Evolutionary conservation across 2,113 vertebrate species (phyloP).

Genomic region (Montifringilla adamsi): DNA sequence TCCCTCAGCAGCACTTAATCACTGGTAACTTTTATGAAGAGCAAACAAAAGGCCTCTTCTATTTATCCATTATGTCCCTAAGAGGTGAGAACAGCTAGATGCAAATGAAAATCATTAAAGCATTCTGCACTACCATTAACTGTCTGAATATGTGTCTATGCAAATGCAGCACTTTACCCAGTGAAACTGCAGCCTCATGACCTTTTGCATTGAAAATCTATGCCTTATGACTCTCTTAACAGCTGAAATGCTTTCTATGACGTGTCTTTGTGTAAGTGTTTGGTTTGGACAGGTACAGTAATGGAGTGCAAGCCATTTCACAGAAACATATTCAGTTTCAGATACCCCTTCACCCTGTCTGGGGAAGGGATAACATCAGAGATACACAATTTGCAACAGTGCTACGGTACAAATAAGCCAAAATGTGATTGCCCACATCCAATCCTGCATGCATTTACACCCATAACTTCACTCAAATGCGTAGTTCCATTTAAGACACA

Average conservation of each 20-base stretch:
- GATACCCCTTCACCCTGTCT: not conserved
- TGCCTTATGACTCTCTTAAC: constrained; percentile 16
- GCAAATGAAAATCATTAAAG: constrained; percentile 66
- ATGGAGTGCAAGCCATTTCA: not conserved
- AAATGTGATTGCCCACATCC: not conserved
- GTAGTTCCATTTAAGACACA: not conserved
- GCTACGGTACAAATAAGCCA: not conserved
- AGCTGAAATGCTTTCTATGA: not conserved
- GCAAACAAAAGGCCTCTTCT: constrained; percentile 55
- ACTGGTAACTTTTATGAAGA: constrained; percentile 47
- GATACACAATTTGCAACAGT: not conserved
- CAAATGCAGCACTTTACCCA: constrained; percentile 26
- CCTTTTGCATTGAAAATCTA: constrained; percentile 35
- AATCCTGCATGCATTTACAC: not conserved
- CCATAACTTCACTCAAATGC: not conserved
- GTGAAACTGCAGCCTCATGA: constrained; percentile 37
- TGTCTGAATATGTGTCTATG: constrained; percentile 38
- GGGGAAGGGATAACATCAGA: not conserved
- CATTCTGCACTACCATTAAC: constrained; percentile 52
- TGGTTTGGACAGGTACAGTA: not conserved
- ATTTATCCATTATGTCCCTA: constrained; percentile 58
- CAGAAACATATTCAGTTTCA: not conserved
- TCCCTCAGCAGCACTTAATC: constrained; percentile 48
- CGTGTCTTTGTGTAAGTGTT: not conserved
- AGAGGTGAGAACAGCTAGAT: constrained; percentile 65